These are phyloP conservation scores for Chironomus tepperi DNA, from an alignment of 1,140 invertebrate species.

Conservation along the genomic window DNA sequence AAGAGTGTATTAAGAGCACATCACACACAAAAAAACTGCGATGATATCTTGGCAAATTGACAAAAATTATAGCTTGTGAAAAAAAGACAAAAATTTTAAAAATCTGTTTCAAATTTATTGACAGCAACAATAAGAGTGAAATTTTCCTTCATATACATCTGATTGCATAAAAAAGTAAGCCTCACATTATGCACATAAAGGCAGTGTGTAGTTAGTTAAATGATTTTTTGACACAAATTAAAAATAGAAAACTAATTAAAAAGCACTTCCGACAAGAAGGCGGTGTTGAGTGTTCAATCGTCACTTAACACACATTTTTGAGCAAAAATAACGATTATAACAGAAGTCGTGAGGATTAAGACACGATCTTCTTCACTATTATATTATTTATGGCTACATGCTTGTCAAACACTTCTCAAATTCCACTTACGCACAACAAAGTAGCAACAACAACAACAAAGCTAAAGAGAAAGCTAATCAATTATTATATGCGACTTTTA, in stretches of 20 bases:
- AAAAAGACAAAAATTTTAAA: not conserved
- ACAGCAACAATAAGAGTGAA: not conserved
- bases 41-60: constrained; percentile 1
- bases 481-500: not conserved
- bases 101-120: not conserved
- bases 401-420: too few species aligned
- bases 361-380: not conserved
- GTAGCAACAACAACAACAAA: not conserved
- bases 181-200: not conserved
- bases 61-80: not conserved
- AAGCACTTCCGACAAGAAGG: not conserved
- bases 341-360: not conserved
- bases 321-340: not conserved
- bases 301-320: not conserved
- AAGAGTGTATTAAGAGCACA: not conserved
- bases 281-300: not conserved
- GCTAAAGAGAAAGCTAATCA: not conserved
- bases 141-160: too few species aligned
- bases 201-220: not conserved
- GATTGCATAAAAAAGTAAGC: not conserved
- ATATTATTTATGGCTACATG: too few species aligned
- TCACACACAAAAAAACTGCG: not conserved
- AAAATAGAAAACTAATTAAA: constrained; percentile 2
- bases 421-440: too few species aligned
- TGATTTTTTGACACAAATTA: too few species aligned